phyloP scores from a whole-genome alignment of 2,113 vertebrate genomes.

The Quiscalus mexicanus region DNA sequence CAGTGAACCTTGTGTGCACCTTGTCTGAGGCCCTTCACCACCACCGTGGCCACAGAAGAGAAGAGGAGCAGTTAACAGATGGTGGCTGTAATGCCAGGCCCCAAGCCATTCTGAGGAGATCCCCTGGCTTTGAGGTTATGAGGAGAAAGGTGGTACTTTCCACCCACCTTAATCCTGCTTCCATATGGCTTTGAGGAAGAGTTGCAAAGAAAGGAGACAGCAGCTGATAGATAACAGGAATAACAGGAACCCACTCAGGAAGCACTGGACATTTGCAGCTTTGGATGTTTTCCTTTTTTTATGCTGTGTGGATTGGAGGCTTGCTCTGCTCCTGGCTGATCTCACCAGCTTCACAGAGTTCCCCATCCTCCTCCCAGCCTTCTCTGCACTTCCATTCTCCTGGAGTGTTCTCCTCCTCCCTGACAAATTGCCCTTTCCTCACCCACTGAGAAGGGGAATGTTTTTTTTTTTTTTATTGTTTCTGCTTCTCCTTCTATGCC shows the following conservation, averaged over 20 bases:
- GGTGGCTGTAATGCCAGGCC: slow-evolving; percentile 12
- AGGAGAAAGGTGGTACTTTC: slow-evolving; percentile 52
- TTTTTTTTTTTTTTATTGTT: neutral
- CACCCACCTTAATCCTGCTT: slow-evolving; percentile 42
- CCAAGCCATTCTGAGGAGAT: neutral
- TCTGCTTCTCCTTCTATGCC: neutral
- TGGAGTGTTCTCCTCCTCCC: neutral
- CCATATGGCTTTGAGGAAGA: slow-evolving; percentile 42
- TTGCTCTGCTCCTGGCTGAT: neutral
- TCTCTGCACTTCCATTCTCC: neutral
- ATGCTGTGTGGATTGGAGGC: neutral
- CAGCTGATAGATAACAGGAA: neutral
- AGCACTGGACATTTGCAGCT: neutral
- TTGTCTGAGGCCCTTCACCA: neutral
- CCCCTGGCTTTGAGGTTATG: neutral
- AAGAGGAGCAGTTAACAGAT: slow-evolving; percentile 5
- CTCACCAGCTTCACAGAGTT: neutral
- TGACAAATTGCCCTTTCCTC: neutral
- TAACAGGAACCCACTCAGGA: neutral
- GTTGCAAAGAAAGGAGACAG: neutral
- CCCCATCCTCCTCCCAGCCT: neutral
- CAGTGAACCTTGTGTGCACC: neutral
- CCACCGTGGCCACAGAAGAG: fast-evolving
- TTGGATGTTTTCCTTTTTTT: neutral
- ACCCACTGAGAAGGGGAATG: neutral